Conservation (phyloP, 2,113 vertebrate species). For the Podocnemis expansa region DNA sequence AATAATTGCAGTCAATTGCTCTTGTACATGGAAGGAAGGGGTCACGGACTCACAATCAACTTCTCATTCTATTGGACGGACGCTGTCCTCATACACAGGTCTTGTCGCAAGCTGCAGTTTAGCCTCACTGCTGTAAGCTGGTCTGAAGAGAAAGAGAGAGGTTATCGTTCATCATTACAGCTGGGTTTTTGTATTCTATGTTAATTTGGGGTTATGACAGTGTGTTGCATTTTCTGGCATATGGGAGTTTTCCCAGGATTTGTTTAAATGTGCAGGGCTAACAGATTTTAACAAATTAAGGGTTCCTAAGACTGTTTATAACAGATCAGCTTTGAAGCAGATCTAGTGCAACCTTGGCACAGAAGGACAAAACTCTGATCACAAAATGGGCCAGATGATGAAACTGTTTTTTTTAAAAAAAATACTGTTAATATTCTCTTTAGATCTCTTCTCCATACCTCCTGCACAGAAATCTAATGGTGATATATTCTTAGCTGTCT, state of each 20-base stretch:
- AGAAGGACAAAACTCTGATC: neutral
- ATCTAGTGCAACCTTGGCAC: neutral
- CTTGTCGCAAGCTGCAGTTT: neutral
- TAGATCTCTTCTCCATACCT: neutral
- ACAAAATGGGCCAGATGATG: neutral
- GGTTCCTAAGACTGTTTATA: neutral
- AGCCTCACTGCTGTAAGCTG: neutral
- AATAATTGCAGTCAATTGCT: neutral
- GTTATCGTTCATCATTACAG: neutral
- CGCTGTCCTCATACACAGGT: neutral
- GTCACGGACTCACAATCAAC: accelerated
- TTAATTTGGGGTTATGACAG: constrained; percentile 48
- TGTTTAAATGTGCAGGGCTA: neutral
- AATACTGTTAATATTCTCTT: neutral
- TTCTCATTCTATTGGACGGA: neutral
- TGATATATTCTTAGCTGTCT: constrained; percentile 1
- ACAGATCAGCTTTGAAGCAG: constrained; percentile 1
- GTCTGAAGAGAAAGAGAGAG: neutral
- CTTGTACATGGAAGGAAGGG: neutral
- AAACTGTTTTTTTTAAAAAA: neutral
- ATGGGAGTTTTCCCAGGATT: constrained; percentile 16
- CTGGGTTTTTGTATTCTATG: constrained; percentile 28
- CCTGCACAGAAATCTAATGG: neutral
- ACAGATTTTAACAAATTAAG: neutral
- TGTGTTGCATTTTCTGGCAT: neutral